Evolutionary conservation across 2,113 vertebrate genomes (phyloP).

Genomic region (Hydrochoerus hydrochaeris): DNA sequence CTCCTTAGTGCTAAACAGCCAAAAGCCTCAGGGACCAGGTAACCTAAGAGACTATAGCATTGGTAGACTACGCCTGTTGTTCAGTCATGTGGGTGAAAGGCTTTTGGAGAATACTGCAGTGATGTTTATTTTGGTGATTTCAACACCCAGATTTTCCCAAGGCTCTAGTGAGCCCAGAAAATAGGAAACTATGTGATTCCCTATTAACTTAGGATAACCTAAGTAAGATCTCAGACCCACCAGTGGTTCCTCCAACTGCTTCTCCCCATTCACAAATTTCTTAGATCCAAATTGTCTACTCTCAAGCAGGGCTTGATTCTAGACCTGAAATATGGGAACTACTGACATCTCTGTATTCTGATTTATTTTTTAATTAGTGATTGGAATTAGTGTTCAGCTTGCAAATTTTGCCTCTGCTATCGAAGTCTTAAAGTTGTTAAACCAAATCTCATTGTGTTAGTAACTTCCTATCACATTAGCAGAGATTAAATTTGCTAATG

Average conservation of each 20-base stretch:
- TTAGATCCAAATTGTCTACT: not conserved
- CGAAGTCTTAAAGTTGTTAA: constrained; percentile 87
- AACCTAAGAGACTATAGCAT: not conserved
- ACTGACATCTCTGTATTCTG: constrained; percentile 74
- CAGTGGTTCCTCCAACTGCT: not conserved
- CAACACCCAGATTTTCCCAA: not conserved
- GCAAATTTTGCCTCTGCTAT: constrained; percentile 85
- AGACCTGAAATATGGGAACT: not conserved
- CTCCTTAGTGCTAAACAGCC: not conserved
- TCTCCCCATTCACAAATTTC: not conserved
- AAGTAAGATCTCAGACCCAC: not conserved
- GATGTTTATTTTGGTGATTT: constrained; percentile 25
- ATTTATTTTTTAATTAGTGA: constrained; percentile 80
- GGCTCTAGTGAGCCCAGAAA: not conserved
- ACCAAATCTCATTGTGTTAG: constrained; percentile 86
- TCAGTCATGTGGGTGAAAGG: not conserved
- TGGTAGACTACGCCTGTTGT: not conserved
- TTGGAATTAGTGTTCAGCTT: constrained; percentile 83
- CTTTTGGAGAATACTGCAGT: not conserved
- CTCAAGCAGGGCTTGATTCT: not conserved
- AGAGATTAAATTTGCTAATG: constrained; percentile 87
- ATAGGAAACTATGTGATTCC: not conserved
- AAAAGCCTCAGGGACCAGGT: not conserved
- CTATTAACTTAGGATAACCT: not conserved
- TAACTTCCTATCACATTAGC: constrained; percentile 87